These are phyloP conservation scores for Platysteira castanea DNA, from an alignment of 2,113 vertebrate genomes.

Conservation along the genomic window DNA sequence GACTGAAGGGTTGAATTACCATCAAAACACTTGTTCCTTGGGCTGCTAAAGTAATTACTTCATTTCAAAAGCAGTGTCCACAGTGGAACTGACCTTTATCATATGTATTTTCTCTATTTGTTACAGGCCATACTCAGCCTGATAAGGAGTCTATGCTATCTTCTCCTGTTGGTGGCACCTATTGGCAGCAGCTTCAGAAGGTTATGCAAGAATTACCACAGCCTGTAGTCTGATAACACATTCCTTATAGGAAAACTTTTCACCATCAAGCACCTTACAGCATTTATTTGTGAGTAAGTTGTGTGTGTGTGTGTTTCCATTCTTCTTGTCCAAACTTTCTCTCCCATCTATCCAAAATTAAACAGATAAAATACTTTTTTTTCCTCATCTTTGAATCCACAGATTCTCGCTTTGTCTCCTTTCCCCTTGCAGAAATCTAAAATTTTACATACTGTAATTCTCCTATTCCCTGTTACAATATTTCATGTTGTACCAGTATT, in stretches of 20 bases:
- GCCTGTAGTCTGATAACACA: neutral
- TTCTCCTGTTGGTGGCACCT: neutral
- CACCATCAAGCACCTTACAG: neutral
- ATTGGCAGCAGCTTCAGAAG: neutral
- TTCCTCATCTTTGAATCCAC: neutral
- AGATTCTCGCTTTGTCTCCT: neutral
- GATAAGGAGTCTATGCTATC: neutral
- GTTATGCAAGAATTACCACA: neutral
- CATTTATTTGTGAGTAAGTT: neutral
- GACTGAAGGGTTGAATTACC: neutral
- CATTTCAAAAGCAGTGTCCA: neutral
- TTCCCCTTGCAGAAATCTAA: neutral
- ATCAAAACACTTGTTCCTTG: neutral
- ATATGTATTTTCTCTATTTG: neutral
- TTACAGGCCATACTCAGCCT: neutral
- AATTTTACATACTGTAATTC: neutral
- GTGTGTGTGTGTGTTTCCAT: neutral
- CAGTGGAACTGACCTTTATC: neutral
- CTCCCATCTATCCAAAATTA: neutral
- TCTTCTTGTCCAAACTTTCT: neutral
- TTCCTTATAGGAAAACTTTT: neutral
- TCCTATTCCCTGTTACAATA: neutral
- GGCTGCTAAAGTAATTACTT: neutral
- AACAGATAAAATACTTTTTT: neutral
- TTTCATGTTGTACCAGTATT: neutral